Evolutionary conservation across 2,113 vertebrate genomes (phyloP), one percentile per base, ranked within the genome.

Genomic region (Galeopterus variegatus): DNA sequence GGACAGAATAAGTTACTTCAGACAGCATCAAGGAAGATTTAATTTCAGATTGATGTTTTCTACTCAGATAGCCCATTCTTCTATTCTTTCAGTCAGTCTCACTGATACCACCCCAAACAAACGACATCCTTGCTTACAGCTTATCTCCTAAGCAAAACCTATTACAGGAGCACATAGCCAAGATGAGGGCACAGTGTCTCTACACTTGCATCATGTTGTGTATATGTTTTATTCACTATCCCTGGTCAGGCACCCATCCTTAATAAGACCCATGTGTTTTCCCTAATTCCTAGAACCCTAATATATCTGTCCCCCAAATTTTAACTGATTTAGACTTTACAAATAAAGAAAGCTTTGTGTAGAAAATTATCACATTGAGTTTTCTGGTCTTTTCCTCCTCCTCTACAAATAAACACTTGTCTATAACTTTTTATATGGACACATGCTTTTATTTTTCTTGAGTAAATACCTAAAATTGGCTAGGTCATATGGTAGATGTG

Each of bases 21-120:
- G 72, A 90, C 45, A 70, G 62, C 6, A 70, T 70, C 90, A 65
- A 93, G 95, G 69, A 87, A 95, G 95, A 96, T 92, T 93, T 95
- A 86, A 97, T 96, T 97, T 97, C 90, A 95, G 94, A 96, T 95
- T 72, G 92, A 88, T 97, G 83, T 93, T 95, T 85, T 58, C 58
- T 70, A 26, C 80, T 93, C 70, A 48, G 48, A 75, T n/a, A 64
- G 11, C 54, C 11, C 31, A 77, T 85, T 86, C 79, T 93, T 85
- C 52, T 21, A 60, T 76, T 33, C 50, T 92, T 87, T 83, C 11
- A 82, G 45, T n/a, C 26, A 31, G 36, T 60, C 31, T 93, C 83
- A 28, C 36, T 48, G 86, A 69, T 62, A 86, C 65, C 14, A 52
- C 11, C 12, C 65, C 67, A 52, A 36, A 65, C 33, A 94, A 21